Evolutionary conservation across 1,140 invertebrate species (phyloP), one percentile per base, ranked within the genome.

Genomic region (Drosophila sulfurigaster): DNA sequence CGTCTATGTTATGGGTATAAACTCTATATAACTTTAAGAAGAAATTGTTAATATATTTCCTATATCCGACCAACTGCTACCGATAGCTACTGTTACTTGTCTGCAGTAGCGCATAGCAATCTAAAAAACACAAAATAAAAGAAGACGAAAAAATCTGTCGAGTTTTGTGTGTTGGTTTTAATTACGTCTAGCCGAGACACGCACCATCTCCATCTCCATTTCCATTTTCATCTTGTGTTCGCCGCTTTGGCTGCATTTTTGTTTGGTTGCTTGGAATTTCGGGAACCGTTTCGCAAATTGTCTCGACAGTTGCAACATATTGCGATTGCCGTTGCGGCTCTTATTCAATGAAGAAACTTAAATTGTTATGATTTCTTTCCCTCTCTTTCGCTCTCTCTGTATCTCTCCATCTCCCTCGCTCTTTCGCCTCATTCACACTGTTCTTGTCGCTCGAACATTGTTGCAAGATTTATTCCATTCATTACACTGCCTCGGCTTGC

Each of bases 321-420:
- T 67, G 62, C 68, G 52, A 46, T 46, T 58, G 25, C 54, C 68
- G 52, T 7, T 5, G 28, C n/a, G 28, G 7, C 54, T 15, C 56
- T 59, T 59, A 43, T 49, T 72, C 62, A 71, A 67, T 41, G 58
- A 62, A 58, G 5, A 28, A 38, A 59, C 62, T 25, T 64, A 75
- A 74, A 75, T 79, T 82, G 81, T 82, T 82, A 74, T 81, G 74
- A 81, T 81, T 74, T 59, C 65, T 66, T 66, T 51, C 41, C 11
- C 58, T 28, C 16, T 8, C 28, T 3, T 3, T 16, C 15, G 8
- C 46, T 28, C 5, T 51, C 45, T 35, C 3, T 25, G 3, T 20
- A 20, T 59, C 65, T 66, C 48, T 51, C 30, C 11, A 43, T 28
- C 16, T 8, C 28, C 0, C 1, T 20, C 15, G 3, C 46, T 28